These are phyloP conservation scores for Caenorhabditis japonica DNA, from an alignment of 2,888 invertebrate genomes.

Conservation along the genomic window DNA sequence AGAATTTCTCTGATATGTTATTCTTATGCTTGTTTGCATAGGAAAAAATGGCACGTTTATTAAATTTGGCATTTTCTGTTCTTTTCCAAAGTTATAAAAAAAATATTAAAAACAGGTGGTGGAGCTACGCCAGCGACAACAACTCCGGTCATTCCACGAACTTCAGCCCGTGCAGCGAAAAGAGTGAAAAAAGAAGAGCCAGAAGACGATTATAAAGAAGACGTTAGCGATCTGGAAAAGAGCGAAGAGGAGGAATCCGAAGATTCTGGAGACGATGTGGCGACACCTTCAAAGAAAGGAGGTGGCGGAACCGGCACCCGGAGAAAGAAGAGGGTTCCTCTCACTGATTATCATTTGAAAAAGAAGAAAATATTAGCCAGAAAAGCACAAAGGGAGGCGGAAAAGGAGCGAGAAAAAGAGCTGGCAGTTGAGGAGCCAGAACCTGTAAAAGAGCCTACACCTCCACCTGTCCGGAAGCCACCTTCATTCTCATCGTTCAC, in stretches of 20 bases:
- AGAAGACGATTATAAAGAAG: slow-evolving; percentile 34
- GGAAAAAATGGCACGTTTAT: too few species aligned
- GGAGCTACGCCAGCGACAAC: slow-evolving; percentile 37
- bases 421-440: slow-evolving; percentile 25
- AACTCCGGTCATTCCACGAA: slow-evolving; percentile 16
- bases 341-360: slow-evolving; percentile 51
- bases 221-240: slow-evolving; percentile 14
- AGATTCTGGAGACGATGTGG: slow-evolving; percentile 38
- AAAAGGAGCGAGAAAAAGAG: slow-evolving; percentile 42
- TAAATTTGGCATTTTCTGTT: too few species aligned
- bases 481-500: slow-evolving; percentile 75
- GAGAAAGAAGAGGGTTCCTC: slow-evolving; percentile 25
- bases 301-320: neutral
- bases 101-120: slow-evolving; percentile 9
- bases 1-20: too few species aligned
- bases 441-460: slow-evolving; percentile 30
- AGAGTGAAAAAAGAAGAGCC: slow-evolving; percentile 35
- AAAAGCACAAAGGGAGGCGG: slow-evolving; percentile 60
- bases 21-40: too few species aligned
- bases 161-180: slow-evolving; percentile 29
- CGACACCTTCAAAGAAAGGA: slow-evolving; percentile 26
- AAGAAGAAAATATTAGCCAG: slow-evolving; percentile 52
- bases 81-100: neutral
- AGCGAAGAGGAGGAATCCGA: slow-evolving; percentile 34
- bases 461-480: slow-evolving; percentile 40